Conservation (phyloP, 2,113 vertebrate genomes). For the Hyperopisus bebe region DNA sequence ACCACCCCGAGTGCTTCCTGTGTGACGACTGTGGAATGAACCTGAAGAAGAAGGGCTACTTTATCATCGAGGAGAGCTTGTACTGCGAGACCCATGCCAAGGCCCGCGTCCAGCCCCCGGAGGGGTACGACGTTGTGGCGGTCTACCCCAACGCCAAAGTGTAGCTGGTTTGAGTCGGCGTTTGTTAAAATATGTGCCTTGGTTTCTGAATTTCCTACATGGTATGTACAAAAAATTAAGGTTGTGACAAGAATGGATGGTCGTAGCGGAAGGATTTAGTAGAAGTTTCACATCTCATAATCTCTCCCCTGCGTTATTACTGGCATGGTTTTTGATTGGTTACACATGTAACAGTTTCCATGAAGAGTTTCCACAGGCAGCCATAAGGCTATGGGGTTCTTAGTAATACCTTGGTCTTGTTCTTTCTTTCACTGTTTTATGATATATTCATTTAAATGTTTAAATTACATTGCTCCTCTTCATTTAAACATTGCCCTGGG, state of each 20-base stretch:
- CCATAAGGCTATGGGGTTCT: background rate
- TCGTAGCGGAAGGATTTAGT: background rate
- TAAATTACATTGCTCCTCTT: background rate
- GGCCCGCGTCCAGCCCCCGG: slow-evolving; percentile 86
- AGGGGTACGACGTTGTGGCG: slow-evolving; percentile 96
- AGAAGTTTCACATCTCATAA: background rate
- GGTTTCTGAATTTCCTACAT: background rate
- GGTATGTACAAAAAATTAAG: background rate
- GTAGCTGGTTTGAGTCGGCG: slow-evolving; percentile 69
- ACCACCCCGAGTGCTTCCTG: slow-evolving; percentile 93
- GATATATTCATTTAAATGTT: background rate
- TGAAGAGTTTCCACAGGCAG: background rate
- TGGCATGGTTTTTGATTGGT: background rate
- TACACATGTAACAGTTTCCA: background rate
- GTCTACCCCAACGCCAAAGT: slow-evolving; percentile 96
- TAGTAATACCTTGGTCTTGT: background rate
- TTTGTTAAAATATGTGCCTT: background rate
- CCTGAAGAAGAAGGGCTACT: slow-evolving; percentile 90
- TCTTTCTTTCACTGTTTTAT: background rate
- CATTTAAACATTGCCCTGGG: background rate
- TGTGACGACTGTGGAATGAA: slow-evolving; percentile 89
- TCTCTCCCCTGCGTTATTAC: background rate
- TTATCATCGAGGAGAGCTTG: slow-evolving; percentile 91
- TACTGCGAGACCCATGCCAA: slow-evolving; percentile 94
- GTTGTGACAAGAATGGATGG: background rate